A percentile compares a stretch with the other conserved stretches of the same genome.
Evolutionary conservation across 2,888 invertebrate species (phyloP).

Genomic region (Plebejus melissa): DNA sequence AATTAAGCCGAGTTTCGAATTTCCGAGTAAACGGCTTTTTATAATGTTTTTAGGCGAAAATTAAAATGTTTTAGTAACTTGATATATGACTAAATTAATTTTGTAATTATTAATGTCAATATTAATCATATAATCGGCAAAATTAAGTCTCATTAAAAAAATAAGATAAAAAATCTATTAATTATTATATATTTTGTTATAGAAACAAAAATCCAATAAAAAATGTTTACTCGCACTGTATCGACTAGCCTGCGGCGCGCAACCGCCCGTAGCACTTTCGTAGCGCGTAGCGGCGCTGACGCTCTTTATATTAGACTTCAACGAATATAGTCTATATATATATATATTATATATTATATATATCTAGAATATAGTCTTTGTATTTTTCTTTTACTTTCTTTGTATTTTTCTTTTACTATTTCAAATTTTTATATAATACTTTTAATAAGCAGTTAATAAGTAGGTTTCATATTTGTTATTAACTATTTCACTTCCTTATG

Average conservation of each 20-base stretch:
- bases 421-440: not conserved
- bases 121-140: not conserved
- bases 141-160: too few species aligned
- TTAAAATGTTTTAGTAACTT: not conserved
- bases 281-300: not conserved
- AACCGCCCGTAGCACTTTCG: not conserved
- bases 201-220: too few species aligned
- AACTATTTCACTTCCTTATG: too few species aligned
- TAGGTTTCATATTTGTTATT: not conserved
- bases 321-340: too few species aligned
- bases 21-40: not conserved
- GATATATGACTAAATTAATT: not conserved
- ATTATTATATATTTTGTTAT: too few species aligned
- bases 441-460: too few species aligned
- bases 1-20: constrained; percentile 8
- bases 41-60: not conserved
- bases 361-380: not conserved
- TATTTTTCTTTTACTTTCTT: not conserved
- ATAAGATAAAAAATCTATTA: too few species aligned
- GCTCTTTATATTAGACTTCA: not conserved
- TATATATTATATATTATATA: too few species aligned
- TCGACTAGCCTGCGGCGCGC: not conserved
- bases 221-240: too few species aligned
- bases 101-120: not conserved
- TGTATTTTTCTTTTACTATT: too few species aligned